Evolutionary conservation across 2,113 vertebrate genomes (phyloP).

Genomic region (Ageneiosus marmoratus): DNA sequence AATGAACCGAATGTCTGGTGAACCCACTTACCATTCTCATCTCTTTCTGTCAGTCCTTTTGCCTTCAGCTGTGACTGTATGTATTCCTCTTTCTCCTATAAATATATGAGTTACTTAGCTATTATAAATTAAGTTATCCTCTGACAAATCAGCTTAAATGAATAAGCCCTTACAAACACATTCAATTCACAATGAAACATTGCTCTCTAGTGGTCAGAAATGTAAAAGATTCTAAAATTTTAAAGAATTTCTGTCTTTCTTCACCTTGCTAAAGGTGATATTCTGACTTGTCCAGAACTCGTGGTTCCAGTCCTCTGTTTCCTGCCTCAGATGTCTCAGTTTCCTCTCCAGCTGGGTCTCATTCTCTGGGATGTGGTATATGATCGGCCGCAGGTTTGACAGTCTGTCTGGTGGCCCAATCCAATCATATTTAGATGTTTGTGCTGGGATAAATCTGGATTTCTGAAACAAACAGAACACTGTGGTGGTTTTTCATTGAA

Average conservation of each 20-base stretch:
- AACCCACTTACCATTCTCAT: slow-evolving; percentile 79
- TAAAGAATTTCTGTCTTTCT: background rate
- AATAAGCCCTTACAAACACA: background rate
- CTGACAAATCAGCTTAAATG: background rate
- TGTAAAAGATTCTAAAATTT: background rate
- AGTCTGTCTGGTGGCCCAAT: slow-evolving; percentile 87
- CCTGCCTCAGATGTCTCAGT: slow-evolving; percentile 83
- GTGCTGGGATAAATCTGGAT: slow-evolving; percentile 71
- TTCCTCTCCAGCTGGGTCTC: slow-evolving; percentile 80
- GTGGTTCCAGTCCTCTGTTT: slow-evolving; percentile 90
- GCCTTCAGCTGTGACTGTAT: slow-evolving; percentile 76
- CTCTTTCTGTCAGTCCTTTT: slow-evolving; percentile 75
- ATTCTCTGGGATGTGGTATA: slow-evolving; percentile 77
- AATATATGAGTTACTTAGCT: background rate
- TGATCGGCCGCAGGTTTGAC: slow-evolving; percentile 87
- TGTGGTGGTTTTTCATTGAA: too few relatives aligned
- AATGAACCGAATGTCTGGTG: background rate
- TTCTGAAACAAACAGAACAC: slow-evolving; percentile 64
- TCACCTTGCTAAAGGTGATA: slow-evolving; percentile 80
- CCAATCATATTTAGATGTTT: slow-evolving; percentile 81
- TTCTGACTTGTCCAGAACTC: slow-evolving; percentile 90
- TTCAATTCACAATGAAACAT: background rate
- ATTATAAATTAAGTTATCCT: background rate
- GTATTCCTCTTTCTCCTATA: slow-evolving; percentile 89
- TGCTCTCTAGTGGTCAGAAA: slow-evolving; percentile 58